phyloP scores from a whole-genome alignment of 2,797 vertebrate genomes.

The Artibeus lituratus region DNA sequence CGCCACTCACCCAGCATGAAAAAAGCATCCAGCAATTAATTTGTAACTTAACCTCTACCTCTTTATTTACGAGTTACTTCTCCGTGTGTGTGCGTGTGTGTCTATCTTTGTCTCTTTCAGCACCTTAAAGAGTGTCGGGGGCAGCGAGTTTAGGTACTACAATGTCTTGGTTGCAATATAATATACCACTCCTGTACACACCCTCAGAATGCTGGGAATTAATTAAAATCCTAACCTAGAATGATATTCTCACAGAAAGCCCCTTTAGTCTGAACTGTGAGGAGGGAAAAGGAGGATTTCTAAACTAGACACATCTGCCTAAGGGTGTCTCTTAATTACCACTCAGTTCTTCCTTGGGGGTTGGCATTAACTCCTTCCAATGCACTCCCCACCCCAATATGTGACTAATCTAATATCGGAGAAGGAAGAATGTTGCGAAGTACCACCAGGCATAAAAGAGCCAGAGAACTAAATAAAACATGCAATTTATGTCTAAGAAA shows the following conservation, averaged over 20 bases:
- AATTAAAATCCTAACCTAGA: background rate
- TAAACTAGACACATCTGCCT: background rate
- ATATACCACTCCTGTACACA: background rate
- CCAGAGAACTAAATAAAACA: slow-evolving; percentile 26
- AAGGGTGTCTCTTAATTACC: background rate
- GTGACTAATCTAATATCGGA: background rate
- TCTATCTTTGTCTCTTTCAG: background rate
- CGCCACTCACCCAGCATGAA: too few species aligned
- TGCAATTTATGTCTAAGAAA: slow-evolving; percentile 9
- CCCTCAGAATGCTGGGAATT: background rate
- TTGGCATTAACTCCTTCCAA: background rate
- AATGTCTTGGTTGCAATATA: background rate
- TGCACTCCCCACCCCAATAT: background rate
- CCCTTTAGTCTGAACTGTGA: background rate
- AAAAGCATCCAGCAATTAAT: background rate
- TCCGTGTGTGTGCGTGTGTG: background rate
- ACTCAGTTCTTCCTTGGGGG: background rate
- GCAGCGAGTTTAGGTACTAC: background rate
- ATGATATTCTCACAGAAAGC: background rate
- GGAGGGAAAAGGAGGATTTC: background rate
- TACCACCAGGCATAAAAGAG: background rate
- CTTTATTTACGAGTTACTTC: background rate
- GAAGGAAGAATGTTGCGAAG: background rate
- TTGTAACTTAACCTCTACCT: background rate
- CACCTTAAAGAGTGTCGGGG: background rate